These are phyloP conservation scores for Grantiella picta DNA, from an alignment of 2,113 vertebrate genomes.

Conservation along the genomic window DNA sequence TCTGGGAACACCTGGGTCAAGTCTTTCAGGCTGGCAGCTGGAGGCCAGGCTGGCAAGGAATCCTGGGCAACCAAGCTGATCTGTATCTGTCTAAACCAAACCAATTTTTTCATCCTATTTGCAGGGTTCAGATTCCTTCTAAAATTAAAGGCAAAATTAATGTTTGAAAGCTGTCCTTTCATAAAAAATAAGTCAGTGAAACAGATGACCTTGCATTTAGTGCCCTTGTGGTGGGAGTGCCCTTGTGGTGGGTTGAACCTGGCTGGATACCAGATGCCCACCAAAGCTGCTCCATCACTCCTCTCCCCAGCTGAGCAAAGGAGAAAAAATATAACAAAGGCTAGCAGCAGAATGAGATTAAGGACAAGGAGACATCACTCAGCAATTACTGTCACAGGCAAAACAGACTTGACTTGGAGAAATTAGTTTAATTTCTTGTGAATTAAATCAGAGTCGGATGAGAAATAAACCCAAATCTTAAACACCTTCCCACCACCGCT, in stretches of 20 bases:
- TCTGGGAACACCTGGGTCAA: neutral
- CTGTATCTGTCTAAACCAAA: neutral
- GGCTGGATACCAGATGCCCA: neutral
- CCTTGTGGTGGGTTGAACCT: neutral
- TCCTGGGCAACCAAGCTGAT: neutral
- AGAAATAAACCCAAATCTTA: neutral
- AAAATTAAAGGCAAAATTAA: neutral
- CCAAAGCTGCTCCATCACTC: neutral
- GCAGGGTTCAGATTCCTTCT: neutral
- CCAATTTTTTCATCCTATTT: neutral
- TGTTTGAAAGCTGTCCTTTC: neutral
- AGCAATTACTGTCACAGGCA: neutral
- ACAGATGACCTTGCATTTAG: neutral
- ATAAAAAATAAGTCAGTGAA: neutral
- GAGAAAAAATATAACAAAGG: neutral
- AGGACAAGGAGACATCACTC: neutral
- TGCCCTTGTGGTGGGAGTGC: neutral
- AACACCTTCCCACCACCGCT: neutral
- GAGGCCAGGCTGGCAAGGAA: neutral
- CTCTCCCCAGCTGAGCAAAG: neutral
- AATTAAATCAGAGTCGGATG: neutral
- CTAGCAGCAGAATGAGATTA: neutral
- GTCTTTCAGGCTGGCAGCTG: neutral
- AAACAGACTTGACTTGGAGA: neutral
- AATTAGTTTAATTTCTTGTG: neutral